Percentiles rank a stretch among this genome's conserved stretches.
Evolutionary conservation across 2,888 invertebrate genomes (phyloP).

Genomic region (Mechanitis messenoides): DNA sequence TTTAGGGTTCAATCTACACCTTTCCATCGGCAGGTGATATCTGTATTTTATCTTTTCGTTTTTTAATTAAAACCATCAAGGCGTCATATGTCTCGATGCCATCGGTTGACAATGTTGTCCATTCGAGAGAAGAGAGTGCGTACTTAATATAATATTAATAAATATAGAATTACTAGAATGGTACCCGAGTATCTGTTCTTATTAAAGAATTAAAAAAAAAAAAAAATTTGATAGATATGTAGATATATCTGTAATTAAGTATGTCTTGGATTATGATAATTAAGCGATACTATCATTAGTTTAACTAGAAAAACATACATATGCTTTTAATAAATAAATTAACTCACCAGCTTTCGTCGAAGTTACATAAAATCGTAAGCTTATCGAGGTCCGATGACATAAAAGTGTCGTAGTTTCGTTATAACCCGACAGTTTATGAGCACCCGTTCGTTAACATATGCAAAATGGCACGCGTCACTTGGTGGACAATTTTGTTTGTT

Average conservation of each 20-base stretch:
- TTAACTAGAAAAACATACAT: conserved; percentile 1
- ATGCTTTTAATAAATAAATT: conserved; percentile 3
- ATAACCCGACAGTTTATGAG: conserved; percentile 38
- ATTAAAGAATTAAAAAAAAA: neutral
- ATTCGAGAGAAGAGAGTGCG: conserved; percentile 25
- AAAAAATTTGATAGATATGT: no score
- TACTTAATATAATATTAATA: conserved; percentile 1
- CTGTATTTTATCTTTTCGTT: conserved; percentile 49
- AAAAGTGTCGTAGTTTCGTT: conserved; percentile 50
- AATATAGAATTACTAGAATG: no score
- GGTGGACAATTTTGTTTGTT: conserved; percentile 30
- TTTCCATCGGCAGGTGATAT: conserved; percentile 69
- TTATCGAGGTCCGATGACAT: conserved; percentile 49
- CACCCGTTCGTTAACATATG: conserved; percentile 41
- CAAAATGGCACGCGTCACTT: conserved; percentile 48
- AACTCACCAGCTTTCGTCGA: conserved; percentile 25
- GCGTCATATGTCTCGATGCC: conserved; percentile 64
- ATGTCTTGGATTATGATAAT: no score
- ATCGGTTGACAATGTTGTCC: conserved; percentile 39
- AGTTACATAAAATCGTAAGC: conserved; percentile 31
- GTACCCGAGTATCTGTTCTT: no score
- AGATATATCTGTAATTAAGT: no score
- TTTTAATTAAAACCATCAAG: conserved; percentile 54
- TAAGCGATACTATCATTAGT: neutral
- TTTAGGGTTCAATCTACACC: conserved; percentile 70